These are phyloP conservation scores for Tribolium castaneum DNA, from an alignment of 1,140 invertebrate genomes.

Conservation along the genomic window DNA sequence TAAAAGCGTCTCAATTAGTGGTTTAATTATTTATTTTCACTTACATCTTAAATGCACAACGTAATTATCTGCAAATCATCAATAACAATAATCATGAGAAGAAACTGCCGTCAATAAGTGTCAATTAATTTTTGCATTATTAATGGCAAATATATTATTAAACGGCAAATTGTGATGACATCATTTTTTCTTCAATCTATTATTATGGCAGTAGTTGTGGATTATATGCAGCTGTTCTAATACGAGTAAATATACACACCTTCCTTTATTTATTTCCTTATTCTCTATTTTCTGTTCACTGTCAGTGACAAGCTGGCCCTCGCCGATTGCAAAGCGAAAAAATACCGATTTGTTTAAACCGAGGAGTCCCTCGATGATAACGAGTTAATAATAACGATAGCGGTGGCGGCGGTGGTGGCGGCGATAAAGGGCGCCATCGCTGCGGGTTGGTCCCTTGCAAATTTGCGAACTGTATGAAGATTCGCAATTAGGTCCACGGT, in stretches of 20 bases:
- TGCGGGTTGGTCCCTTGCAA: constrained; percentile 13
- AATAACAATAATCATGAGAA: background rate
- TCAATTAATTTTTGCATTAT: background rate
- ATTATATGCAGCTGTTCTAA: background rate
- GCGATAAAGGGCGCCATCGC: constrained; percentile 16
- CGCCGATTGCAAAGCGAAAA: background rate
- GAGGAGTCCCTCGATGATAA: background rate
- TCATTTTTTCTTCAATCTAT: background rate
- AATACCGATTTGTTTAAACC: background rate
- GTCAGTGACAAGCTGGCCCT: background rate
- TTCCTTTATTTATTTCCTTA: background rate
- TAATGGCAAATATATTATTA: background rate
- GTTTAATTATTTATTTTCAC: background rate
- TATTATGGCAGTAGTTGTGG: background rate
- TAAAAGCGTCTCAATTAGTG: background rate
- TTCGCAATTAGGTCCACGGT: constrained; percentile 27
- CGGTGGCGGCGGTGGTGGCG: constrained; percentile 4
- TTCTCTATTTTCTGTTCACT: background rate
- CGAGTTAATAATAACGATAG: constrained; percentile 8
- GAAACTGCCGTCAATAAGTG: background rate
- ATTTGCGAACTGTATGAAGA: constrained; percentile 28
- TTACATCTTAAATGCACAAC: background rate
- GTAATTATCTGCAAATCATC: background rate
- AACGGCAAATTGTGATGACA: background rate
- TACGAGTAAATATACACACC: background rate